Evolutionary conservation across 2,797 vertebrate species (phyloP), one percentile per base, ranked within the genome.

Genomic region (Macroramphosus scolopax): DNA sequence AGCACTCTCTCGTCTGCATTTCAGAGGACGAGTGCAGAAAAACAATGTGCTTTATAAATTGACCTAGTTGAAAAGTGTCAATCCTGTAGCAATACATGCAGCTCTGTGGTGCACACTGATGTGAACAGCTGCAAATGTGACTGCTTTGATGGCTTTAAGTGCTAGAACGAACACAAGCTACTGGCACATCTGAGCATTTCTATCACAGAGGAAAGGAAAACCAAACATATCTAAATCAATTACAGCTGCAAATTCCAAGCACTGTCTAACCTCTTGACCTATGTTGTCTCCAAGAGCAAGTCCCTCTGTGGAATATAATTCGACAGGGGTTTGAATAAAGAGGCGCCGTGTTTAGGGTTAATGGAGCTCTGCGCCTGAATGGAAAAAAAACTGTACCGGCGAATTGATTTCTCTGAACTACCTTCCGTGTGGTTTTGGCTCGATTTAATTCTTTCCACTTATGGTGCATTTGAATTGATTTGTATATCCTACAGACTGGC

Each of bases 151-250:
- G 11, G 2, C 1, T 45, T 14, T 13, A 6, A 66, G 51, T 47
- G 51, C 33, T 24, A 24, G 12, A 10, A 12, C 10, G 4, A 29
- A n/a, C n/a, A n/a, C n/a, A n/a, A n/a, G 51, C 47, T 28, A 25
- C 25, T 11, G 33, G 41, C 17, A 39, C 56, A 60, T 8, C 26
- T 46, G 50, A 48, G 6, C 8, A 10, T 1, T 58, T 0, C 0
- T 5, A 3, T 12, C 10, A 22, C 20, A 0, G 28, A 51, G 1
- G 2, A 3, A 12, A 35, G 2, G 8, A 6, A 1, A 42, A 58
- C 54, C 1, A 61, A 64, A 56, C 33, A 26, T 15, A 15, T 51
- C 13, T 17, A 48, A 66, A 70, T 57, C 13, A 65, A 43, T 76
- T 63, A 60, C 4, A 51, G 30, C 3, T 0, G 10, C 18, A 58